These are phyloP conservation scores for Bradypodion ventrale DNA, from an alignment of 2,797 vertebrate genomes.

Conservation along the genomic window DNA sequence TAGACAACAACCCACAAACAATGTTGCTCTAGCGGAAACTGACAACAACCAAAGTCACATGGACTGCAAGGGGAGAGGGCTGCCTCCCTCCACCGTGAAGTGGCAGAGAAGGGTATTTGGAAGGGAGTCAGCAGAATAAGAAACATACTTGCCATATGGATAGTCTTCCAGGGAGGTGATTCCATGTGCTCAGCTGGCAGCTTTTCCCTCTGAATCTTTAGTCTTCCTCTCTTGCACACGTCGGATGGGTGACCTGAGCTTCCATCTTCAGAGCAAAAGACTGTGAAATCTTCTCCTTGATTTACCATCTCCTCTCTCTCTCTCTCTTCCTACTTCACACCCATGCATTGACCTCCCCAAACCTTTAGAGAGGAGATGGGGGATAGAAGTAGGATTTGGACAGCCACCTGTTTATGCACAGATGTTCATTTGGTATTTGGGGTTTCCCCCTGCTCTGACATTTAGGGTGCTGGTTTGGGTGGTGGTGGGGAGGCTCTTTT, in stretches of 20 bases:
- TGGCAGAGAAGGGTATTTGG: background rate
- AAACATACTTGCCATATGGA: background rate
- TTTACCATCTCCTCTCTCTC: background rate
- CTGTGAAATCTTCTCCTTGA: background rate
- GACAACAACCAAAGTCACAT: conserved; percentile 35
- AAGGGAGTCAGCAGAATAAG: background rate
- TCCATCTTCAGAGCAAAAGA: background rate
- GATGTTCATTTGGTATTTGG: background rate
- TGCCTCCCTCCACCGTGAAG: background rate
- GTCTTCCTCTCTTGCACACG: conserved; percentile 25
- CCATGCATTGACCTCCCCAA: background rate
- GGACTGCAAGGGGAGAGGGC: background rate
- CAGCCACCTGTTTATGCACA: background rate
- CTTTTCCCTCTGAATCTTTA: background rate
- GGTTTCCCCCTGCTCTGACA: background rate
- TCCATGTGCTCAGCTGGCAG: background rate
- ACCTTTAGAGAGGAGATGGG: background rate
- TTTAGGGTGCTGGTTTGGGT: background rate
- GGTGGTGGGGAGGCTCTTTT: too few species aligned
- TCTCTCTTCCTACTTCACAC: background rate
- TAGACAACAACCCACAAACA: background rate
- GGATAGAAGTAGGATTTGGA: background rate
- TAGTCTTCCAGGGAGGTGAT: background rate
- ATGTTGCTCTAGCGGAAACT: conserved; percentile 26
- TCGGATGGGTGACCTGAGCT: background rate